Base-by-base conservation (phyloP, 2,113 vertebrate genomes). In the Ploceus nigricollis region DNA sequence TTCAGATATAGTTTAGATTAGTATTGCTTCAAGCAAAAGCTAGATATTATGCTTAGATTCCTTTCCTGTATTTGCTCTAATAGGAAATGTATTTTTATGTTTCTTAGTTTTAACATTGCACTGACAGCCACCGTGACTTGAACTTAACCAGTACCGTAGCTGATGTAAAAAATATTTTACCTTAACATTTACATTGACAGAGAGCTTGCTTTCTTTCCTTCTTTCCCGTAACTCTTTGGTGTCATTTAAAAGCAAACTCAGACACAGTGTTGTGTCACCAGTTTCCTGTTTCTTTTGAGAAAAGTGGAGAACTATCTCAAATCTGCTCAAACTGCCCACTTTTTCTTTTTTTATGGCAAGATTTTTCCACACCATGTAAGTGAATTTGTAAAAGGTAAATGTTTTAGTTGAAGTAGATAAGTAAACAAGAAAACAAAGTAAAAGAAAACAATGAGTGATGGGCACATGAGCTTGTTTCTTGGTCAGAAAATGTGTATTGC, bases 1-100 rank as follows among this genome's bases (percentile, higher is more conserved):
- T 70, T 94, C 40, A 79, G 89, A 72, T 61, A n/a, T 25, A 11
- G 84, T 71, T 97, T 94, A 84, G 91, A 92, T 87, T 64, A 84
- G 51, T 81, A 64, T 47, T 93, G 14, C 89, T 96, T 76, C 37
- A 80, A 83, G 75, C 71, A 86, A 91, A 70, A 91, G 15, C 28
- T 63, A 80, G 30, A 66, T 93, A 37, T 30, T 81, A n/a, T 79
- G 66, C 47, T 23, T 94, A n/a, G 31, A 56, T 86, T 96, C 31
- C 82, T 92, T 92, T 84, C 73, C 73, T 91, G 53, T 87, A 60
- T 73, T 93, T 15, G 25, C 66, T 93, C 31, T 93, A 90, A 82
- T 65, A 92, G 63, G 69, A 96, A 90, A 86, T 91, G 51, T 11
- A 77, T 89, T 94, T 89, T 91, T 86, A 42, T 84, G 24, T 70